Percentiles rank a stretch among this genome's conserved stretches.
Conservation (phyloP, 2,888 invertebrate species). For the Bellardia pandia region DNA sequence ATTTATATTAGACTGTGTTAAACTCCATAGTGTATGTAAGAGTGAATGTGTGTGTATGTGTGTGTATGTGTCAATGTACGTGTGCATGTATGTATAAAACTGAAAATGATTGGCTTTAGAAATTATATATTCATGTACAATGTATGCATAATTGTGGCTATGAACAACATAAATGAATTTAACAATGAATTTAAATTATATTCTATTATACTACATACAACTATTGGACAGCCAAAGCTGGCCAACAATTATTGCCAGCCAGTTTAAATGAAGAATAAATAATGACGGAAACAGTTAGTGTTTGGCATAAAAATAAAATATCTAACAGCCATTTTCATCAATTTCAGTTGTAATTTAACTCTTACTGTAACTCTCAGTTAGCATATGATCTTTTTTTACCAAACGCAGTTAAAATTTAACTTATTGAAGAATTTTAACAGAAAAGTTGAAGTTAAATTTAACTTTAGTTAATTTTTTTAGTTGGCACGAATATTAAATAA, state of each 20-base stretch:
- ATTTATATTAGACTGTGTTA: background rate
- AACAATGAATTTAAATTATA: conserved; percentile 65
- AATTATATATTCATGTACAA: conserved; percentile 61
- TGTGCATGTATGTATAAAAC: conserved; percentile 22
- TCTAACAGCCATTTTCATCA: background rate
- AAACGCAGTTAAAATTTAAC: too few species aligned
- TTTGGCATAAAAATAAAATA: conserved; percentile 35
- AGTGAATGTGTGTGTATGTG: background rate
- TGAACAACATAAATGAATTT: conserved; percentile 56
- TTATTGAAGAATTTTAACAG: too few species aligned
- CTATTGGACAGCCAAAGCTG: conserved; percentile 39
- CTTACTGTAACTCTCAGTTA: too few species aligned
- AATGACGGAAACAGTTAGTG: conserved; percentile 17
- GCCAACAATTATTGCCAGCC: conserved; percentile 55
- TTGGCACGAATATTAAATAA: too few species aligned
- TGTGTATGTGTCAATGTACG: background rate
- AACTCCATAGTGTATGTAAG: background rate
- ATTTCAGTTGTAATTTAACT: too few species aligned
- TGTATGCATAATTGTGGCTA: conserved; percentile 60
- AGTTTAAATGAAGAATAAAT: conserved; percentile 56
- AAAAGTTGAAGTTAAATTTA: too few species aligned
- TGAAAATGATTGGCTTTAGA: conserved; percentile 64
- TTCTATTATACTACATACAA: conserved; percentile 27
- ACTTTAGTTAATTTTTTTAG: too few species aligned
- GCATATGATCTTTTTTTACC: too few species aligned